Conservation (phyloP, 1,140 invertebrate genomes). For the Dinothrombium tinctorium region DNA sequence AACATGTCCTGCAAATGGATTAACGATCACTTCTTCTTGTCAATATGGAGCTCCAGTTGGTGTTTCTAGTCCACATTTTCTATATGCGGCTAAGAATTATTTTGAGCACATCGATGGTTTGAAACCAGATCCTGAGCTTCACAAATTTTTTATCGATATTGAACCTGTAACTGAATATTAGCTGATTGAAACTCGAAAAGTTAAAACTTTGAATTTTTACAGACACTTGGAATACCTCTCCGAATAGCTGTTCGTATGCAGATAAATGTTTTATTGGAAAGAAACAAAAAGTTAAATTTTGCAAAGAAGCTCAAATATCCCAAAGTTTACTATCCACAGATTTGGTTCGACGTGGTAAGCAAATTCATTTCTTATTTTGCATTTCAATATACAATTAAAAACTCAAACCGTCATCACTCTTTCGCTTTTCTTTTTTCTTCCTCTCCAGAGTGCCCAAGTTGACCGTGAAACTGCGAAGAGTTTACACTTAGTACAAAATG, state of each 20-base stretch:
- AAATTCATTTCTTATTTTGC: too few relatives aligned
- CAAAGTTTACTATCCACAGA: background rate
- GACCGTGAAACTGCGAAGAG: too few relatives aligned
- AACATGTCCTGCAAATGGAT: constrained; percentile 21
- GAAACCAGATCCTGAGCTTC: constrained; percentile 39
- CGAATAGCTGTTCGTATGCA: constrained; percentile 9
- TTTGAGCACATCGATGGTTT: constrained; percentile 50
- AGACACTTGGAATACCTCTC: constrained; percentile 9
- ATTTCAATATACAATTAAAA: too few relatives aligned
- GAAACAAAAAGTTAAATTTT: background rate
- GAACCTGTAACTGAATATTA: constrained; percentile 53
- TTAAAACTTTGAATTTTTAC: background rate
- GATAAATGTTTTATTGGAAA: constrained; percentile 9
- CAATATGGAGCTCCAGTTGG: background rate
- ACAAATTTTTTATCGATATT: constrained; percentile 54
- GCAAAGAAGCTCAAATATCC: background rate
- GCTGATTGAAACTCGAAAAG: constrained; percentile 42
- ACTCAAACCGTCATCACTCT: too few relatives aligned
- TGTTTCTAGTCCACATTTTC: constrained; percentile 53
- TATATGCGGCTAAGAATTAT: constrained; percentile 49
- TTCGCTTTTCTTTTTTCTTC: too few relatives aligned
- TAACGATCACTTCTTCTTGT: constrained; percentile 6
- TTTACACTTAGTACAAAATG: too few relatives aligned
- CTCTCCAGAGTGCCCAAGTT: too few relatives aligned
- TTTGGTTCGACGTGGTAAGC: background rate